A percentile compares a stretch with the other conserved stretches of the same genome.
These are phyloP conservation scores for Cyphomyrus discorhynchus DNA, from an alignment of 2,113 vertebrate species.

Conservation along the genomic window DNA sequence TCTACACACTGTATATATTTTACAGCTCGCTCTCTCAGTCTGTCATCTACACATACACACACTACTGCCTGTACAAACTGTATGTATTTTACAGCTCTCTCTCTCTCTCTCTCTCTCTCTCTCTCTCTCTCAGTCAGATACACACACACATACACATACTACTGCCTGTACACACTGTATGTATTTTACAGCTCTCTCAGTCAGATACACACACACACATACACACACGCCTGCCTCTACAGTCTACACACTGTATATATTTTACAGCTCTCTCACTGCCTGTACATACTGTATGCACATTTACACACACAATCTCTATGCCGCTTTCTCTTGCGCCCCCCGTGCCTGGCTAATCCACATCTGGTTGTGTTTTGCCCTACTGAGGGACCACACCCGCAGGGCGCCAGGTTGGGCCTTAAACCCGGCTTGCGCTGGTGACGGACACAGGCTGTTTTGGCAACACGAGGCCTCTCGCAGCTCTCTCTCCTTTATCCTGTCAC, in stretches of 20 bases:
- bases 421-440: conserved; percentile 32
- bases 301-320: background rate
- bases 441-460: conserved; percentile 45
- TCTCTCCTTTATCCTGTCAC: conserved; percentile 41
- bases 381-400: background rate
- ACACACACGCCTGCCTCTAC: background rate
- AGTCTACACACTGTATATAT: background rate
- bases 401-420: conserved; percentile 27
- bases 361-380: conserved; percentile 9
- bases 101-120: no score
- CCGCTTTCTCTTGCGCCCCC: background rate
- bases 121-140: no score
- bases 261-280: background rate
- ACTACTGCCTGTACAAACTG: no score
- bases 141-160: no score
- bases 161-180: no score
- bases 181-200: no score
- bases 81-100: no score
- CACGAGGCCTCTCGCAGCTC: conserved; percentile 33
- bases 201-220: conserved; percentile 3
- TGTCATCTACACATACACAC: no score
- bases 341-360: conserved; percentile 5
- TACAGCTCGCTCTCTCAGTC: no score
- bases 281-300: background rate
- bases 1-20: no score